These are phyloP conservation scores for Myotis findleyi DNA, from an alignment of 2,797 vertebrate species.

Conservation along the genomic window DNA sequence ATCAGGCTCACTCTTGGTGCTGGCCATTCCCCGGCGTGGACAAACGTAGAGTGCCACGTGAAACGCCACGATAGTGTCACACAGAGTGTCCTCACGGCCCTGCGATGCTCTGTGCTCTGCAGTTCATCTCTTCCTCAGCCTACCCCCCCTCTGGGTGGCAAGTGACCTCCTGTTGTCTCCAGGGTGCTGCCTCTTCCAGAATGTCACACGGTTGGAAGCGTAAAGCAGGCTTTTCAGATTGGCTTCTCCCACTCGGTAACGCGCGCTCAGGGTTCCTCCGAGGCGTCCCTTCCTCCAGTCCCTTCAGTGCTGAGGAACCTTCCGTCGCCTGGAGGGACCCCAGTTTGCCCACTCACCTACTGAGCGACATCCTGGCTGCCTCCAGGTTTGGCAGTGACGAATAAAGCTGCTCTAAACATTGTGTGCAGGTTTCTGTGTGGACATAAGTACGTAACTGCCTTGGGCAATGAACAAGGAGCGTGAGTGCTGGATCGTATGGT, in stretches of 20 bases:
- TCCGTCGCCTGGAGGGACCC: neutral
- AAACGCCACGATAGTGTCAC: neutral
- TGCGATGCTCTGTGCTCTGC: neutral
- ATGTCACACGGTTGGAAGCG: neutral
- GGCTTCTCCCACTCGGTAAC: neutral
- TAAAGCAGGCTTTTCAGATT: no score
- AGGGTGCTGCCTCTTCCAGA: neutral
- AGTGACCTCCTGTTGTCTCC: neutral
- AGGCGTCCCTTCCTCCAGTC: neutral
- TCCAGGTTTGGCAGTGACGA: neutral
- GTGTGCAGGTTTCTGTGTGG: no score
- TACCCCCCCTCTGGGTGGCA: neutral
- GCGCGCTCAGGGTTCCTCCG: neutral
- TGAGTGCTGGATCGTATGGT: no score
- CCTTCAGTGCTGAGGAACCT: no score
- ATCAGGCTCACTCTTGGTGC: neutral
- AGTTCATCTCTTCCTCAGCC: fast-evolving
- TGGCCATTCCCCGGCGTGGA: neutral
- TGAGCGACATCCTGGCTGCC: neutral
- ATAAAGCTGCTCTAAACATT: fast-evolving
- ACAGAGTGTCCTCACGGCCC: neutral
- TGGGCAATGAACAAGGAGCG: no score
- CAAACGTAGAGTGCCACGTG: neutral
- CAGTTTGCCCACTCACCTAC: neutral
- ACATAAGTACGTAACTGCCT: no score